A percentile compares a stretch with the other conserved stretches of the same genome.
Conservation (phyloP, 2,888 invertebrate species). For the Sinodicranocentrus sp. region DNA sequence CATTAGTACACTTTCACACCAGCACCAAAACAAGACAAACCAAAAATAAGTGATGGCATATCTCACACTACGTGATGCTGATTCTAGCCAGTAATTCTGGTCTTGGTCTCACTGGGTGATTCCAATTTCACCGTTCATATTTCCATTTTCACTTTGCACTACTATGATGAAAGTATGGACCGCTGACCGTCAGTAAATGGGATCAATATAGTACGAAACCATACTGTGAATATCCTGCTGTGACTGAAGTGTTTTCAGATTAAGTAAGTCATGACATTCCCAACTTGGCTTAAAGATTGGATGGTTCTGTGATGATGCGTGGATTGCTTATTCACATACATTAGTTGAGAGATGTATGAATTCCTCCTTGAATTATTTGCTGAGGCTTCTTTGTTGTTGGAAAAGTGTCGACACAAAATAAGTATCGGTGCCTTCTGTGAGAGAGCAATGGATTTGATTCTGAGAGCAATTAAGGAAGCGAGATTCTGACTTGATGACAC, state of each 20-base stretch:
- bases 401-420: no score
- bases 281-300: no score
- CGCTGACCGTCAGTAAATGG: slow-evolving; percentile 57
- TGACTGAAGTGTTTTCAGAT: slow-evolving; percentile 55
- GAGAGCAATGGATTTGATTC: no score
- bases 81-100: background rate
- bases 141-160: slow-evolving; percentile 21
- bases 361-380: no score
- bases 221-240: slow-evolving; percentile 39
- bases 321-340: no score
- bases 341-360: no score
- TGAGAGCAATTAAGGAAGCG: no score
- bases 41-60: background rate
- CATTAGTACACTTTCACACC: slow-evolving; percentile 40
- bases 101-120: background rate
- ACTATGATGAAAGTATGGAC: slow-evolving; percentile 35
- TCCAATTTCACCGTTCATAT: slow-evolving; percentile 3
- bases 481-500: no score
- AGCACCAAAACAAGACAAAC: slow-evolving; percentile 5
- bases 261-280: slow-evolving; percentile 41
- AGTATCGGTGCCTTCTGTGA: no score
- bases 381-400: no score
- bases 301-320: no score
- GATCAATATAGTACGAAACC: slow-evolving; percentile 36
- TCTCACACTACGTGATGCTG: background rate